phyloP scores from a whole-genome alignment of 2,113 vertebrate genomes.

The Pomatorhinus ruficollis region DNA sequence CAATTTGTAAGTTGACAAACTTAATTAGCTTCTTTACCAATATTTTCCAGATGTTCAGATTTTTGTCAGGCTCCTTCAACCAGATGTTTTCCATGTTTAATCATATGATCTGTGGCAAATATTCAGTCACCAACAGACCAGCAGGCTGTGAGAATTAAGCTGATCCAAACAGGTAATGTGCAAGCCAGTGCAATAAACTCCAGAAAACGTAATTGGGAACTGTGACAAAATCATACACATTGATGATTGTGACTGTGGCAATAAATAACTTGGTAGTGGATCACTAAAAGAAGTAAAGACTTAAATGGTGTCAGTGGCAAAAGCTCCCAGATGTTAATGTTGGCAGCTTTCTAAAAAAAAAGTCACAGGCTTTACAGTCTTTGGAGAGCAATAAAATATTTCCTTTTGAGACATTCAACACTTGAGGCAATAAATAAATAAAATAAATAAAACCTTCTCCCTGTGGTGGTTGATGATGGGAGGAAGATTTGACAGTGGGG shows the following conservation, averaged over 20 bases:
- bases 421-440: background rate
- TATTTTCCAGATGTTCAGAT: slow-evolving; percentile 76
- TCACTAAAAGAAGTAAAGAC: background rate
- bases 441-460: background rate
- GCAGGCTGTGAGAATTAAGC: background rate
- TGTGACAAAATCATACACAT: background rate
- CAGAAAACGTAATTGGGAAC: background rate
- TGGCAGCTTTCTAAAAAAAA: background rate
- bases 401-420: background rate
- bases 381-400: background rate
- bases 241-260: background rate
- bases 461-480: background rate
- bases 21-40: slow-evolving; percentile 76
- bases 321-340: background rate
- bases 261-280: background rate
- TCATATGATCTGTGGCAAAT: slow-evolving; percentile 34
- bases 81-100: slow-evolving; percentile 74
- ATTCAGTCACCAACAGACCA: background rate
- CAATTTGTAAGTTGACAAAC: slow-evolving; percentile 78
- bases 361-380: background rate
- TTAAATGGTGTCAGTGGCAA: background rate
- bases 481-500: background rate
- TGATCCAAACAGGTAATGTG: background rate
- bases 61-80: slow-evolving; percentile 35
- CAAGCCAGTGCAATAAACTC: background rate